Evolutionary conservation across 1,140 invertebrate genomes (phyloP).

Genomic region (Gyrodactylus salaris): DNA sequence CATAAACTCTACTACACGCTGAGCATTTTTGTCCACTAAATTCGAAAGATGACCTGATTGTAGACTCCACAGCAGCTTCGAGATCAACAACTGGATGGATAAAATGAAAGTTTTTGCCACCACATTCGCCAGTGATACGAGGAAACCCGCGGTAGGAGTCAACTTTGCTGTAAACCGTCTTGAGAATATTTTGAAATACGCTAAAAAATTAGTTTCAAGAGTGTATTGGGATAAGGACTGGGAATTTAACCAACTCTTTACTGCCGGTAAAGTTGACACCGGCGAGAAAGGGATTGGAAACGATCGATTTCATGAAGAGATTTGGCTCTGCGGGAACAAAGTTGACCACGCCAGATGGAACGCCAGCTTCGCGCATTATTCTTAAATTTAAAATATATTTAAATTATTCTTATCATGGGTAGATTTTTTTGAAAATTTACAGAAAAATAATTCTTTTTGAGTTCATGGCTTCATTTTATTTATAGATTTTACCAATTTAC

Average conservation of each 20-base stretch:
- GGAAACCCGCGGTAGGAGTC: conserved; percentile 56
- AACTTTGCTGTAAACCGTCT: conserved; percentile 56
- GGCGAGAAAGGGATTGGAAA: conserved; percentile 42
- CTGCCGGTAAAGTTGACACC: conserved; percentile 92
- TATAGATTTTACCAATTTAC: too few species aligned
- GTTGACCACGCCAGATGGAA: conserved; percentile 77
- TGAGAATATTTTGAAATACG: conserved; percentile 70
- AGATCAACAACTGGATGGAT: conserved; percentile 59
- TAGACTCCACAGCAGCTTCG: conserved; percentile 40
- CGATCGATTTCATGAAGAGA: conserved; percentile 64
- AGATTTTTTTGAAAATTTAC: too few species aligned
- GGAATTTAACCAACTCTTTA: conserved; percentile 32
- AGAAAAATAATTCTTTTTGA: too few species aligned
- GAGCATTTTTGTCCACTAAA: conserved; percentile 87
- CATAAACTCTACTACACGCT: conserved; percentile 72
- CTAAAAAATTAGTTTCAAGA: conserved; percentile 20
- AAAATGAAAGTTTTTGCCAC: conserved; percentile 95
- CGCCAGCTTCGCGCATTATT: conserved; percentile 24
- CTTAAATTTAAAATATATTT: conserved; percentile 23
- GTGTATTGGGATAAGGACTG: neutral
- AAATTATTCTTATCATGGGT: conserved; percentile 5
- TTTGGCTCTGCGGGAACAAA: conserved; percentile 74
- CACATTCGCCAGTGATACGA: conserved; percentile 61
- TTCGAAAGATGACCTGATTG: conserved; percentile 67
- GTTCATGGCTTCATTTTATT: too few species aligned